Evolutionary conservation across 2,113 vertebrate species (phyloP), one percentile per base, ranked within the genome.

Genomic region (Strigops habroptila): DNA sequence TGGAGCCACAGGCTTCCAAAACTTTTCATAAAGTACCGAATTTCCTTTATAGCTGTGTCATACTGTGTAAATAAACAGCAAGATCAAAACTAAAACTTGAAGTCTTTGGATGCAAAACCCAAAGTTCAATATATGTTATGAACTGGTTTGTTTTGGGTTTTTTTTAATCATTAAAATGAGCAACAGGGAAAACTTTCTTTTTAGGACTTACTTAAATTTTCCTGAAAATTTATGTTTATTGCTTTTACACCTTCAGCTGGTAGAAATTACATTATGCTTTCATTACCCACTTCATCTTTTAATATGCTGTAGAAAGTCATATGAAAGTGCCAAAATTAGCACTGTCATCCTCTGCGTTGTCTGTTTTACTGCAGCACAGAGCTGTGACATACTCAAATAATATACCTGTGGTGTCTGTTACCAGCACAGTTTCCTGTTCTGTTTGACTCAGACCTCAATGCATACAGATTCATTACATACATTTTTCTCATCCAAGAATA

Each of bases 311-410:
- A 19, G 33, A 64, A 94, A 95, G 80, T 96, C 43, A 15, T 39
- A 65, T 2, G 86, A 44, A 96, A 96, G 86, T 88, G 76, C 59
- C 87, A 74, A 91, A 97, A 97, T 97, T 51, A 97, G 97, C 97
- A 95, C 53, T 92, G 97, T 97, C 97, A 97, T 96, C 85, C 74
- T 93, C 79, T 21, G 7, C 92, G 92, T 31, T 91, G 92, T 71
- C 92, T 9, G 43, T 96, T 90, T 52, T 75, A 88, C 95, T 96
- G 96, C 97, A 97, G 92, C 93, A 94, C 44, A 46, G 79, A 88
- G 78, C 84, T 44, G 70, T 7, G 89, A 43, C 16, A 69, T 24
- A 41, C 68, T 68, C 88, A 77, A 21, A n/a, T 7, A 19, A 87
- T 68, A 52, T 24, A 95, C 96, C 97, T 97, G 95, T 84, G 91